Conservation (phyloP, 1,140 invertebrate species). For the Ruditapes philippinarum region DNA sequence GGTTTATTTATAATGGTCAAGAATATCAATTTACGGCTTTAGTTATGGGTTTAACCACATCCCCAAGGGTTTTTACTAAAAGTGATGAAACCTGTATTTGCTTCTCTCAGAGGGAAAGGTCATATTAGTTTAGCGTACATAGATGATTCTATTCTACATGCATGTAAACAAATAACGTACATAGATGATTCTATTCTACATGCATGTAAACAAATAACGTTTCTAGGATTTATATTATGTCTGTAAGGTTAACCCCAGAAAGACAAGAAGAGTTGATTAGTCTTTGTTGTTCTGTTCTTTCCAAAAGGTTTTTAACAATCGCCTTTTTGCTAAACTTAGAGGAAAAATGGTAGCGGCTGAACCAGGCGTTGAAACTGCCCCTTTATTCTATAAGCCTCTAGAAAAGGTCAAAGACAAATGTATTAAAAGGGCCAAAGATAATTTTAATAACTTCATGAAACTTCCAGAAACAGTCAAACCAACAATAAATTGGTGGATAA, state of each 20-base stretch:
- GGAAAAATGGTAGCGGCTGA: neutral
- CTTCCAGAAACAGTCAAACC: neutral
- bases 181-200: neutral
- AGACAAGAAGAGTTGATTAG: too few relatives aligned
- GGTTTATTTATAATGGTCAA: neutral
- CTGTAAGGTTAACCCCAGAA: too few relatives aligned
- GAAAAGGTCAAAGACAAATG: neutral
- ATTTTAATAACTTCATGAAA: neutral
- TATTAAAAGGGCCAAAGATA: neutral
- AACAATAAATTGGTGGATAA: slow-evolving; percentile 16
- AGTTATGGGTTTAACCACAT: slow-evolving; percentile 22
- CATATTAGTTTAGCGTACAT: slow-evolving; percentile 24
- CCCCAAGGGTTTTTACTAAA: slow-evolving; percentile 35
- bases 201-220: neutral
- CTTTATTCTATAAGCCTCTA: neutral
- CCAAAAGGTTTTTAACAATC: too few relatives aligned
- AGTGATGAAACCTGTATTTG: slow-evolving; percentile 39
- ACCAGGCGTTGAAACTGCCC: neutral
- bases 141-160: slow-evolving; percentile 41
- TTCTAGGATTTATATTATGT: too few relatives aligned
- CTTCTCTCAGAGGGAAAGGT: neutral
- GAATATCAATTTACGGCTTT: slow-evolving; percentile 31
- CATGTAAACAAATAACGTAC: neutral
- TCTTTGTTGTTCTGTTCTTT: too few relatives aligned
- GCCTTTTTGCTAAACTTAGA: neutral